Base-by-base conservation (phyloP, 1,140 invertebrate species). In the Drosophila lacertosa region DNA sequence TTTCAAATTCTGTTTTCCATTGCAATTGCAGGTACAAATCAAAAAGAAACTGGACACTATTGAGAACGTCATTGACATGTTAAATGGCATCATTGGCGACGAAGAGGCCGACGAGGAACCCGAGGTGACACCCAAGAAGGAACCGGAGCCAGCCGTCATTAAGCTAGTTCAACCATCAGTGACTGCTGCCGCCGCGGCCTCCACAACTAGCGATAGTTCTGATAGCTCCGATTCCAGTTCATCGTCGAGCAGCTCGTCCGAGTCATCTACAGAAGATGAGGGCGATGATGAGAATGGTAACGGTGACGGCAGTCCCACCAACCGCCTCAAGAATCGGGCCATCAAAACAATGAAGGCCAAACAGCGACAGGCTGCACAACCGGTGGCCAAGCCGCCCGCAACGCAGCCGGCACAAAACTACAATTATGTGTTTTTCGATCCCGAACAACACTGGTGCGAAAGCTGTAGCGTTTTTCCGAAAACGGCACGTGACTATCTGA, bases 381-480 rank as follows among this genome's bases (percentile, higher is more conserved):
- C 20, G 9, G 11, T 40, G 51, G 16, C 69, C 1, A 80, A 80
- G 42, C 3, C 32, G 7, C 15, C 37, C 6, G 5, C 65, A 20
- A n/a, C 62, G 10, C 15, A 45, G 10, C 15, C 40, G 9, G 5
- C 48, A 16, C 76, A 77, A 67, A 74, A 68, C 18, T 89, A 94
- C 91, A 96, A 96, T 93, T 95, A 95, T 84, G 94, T 96, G 29
- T 95, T 96, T 92, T 97, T 96, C 84, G 96, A 97, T 92, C 95
- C 96, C 0, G 96, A 97, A 91, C 94, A 96, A 92, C 96, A 97
- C 92, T 97, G 96, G 96, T 97, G 96, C 91, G 93, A 95, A 57
- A 93, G 95, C 44, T 97, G 96, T 92, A 94, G 96, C 91, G 95
- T 96, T 77, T 97, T 97, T 90, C 96, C 96, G 24, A 94, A 95